Evolutionary conservation across 92 coral and sea anemone species (phyloP).

Genomic region (Epizoanthus illoricatus): DNA sequence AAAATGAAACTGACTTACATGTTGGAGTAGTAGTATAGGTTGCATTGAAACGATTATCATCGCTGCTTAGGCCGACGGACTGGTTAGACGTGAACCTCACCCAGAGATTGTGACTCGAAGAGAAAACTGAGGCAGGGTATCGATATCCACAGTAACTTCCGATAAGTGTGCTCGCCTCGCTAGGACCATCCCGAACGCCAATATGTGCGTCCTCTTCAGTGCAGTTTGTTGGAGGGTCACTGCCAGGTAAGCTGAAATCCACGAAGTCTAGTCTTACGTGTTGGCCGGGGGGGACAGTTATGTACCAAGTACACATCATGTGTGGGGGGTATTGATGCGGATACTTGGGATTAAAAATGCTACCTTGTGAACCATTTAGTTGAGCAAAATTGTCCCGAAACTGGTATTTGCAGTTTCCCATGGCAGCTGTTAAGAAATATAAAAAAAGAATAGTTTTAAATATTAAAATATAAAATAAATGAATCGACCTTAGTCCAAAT

Average conservation of each 20-base stretch:
- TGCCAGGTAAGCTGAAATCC: constrained; percentile 2
- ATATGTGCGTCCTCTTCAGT: not conserved
- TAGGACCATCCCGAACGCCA: constrained; percentile 4
- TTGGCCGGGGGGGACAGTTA: constrained; percentile 6
- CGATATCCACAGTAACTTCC: constrained; percentile 13
- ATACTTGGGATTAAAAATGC: constrained; percentile 6
- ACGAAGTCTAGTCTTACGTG: constrained; percentile 25
- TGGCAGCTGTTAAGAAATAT: constrained; percentile 1
- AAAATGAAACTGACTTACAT: not conserved
- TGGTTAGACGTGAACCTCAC: not conserved
- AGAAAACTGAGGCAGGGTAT: constrained; percentile 16
- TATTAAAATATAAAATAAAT: not conserved
- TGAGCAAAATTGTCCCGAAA: constrained; percentile 13
- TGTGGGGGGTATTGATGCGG: constrained; percentile 8
- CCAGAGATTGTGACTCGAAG: constrained; percentile 1
- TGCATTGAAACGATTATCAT: not conserved
- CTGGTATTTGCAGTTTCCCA: constrained; percentile 30
- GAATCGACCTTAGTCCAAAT: no score
- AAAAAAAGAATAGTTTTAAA: not conserved
- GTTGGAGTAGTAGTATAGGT: constrained; percentile 12
- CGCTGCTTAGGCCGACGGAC: not conserved
- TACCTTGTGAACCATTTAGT: constrained; percentile 3
- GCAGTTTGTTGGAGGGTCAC: constrained; percentile 10
- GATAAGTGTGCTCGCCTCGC: not conserved
- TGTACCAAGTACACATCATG: constrained; percentile 16